phyloP scores from a whole-genome alignment of 2,797 vertebrate species.

The Pogonophryne albipinna region DNA sequence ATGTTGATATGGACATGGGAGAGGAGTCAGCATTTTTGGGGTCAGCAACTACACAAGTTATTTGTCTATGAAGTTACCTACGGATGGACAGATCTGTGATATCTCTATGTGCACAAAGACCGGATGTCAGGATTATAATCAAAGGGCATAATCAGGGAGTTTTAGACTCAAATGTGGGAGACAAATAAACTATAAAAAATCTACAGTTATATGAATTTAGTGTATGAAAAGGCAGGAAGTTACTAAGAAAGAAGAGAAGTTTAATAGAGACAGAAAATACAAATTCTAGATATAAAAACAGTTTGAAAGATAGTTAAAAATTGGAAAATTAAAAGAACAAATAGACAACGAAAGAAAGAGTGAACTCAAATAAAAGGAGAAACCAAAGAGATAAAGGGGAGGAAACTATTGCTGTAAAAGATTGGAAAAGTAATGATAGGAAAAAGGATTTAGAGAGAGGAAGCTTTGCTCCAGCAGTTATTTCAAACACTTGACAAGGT shows the following conservation, averaged over 20 bases:
- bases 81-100: slow-evolving; percentile 22
- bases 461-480: slow-evolving; percentile 69
- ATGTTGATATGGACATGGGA: slow-evolving; percentile 53
- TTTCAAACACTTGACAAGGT: slow-evolving; percentile 75
- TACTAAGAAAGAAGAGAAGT: slow-evolving; percentile 1
- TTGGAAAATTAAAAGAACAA: too few species aligned
- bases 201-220: slow-evolving; percentile 31
- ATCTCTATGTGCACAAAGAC: slow-evolving; percentile 26
- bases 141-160: neutral
- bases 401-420: neutral
- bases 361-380: too few species aligned
- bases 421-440: slow-evolving; percentile 38
- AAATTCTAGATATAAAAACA: neutral
- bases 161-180: slow-evolving; percentile 37
- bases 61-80: slow-evolving; percentile 24
- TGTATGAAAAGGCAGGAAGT: neutral
- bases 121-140: neutral
- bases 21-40: slow-evolving; percentile 21
- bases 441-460: slow-evolving; percentile 33
- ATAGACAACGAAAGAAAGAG: too few species aligned
- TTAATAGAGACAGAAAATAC: neutral
- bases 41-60: slow-evolving; percentile 44
- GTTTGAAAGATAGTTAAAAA: too few species aligned
- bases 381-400: too few species aligned
- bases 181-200: slow-evolving; percentile 21